Conservation (phyloP, 1,140 invertebrate genomes). For the Danaus melanippus region DNA sequence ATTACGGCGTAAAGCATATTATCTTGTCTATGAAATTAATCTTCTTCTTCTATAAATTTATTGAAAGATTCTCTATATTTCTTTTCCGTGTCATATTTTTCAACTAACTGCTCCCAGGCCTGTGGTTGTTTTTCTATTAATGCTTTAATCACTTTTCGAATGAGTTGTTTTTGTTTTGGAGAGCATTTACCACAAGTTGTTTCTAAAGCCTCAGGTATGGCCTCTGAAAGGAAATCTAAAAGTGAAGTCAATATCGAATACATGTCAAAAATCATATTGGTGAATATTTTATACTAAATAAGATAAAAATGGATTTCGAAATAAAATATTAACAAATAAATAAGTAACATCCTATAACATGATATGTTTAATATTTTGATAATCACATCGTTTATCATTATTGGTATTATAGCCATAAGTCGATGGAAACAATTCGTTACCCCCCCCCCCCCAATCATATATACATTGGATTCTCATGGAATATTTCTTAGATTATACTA, state of each 20-base stretch:
- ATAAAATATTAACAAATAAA: no score
- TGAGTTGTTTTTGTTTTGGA: constrained; percentile 73
- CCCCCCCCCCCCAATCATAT: no score
- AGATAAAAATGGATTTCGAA: no score
- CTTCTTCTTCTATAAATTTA: constrained; percentile 45
- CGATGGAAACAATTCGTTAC: no score
- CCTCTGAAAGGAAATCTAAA: constrained; percentile 61
- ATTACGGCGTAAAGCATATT: not conserved
- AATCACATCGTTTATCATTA: no score
- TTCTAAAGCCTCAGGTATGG: constrained; percentile 75
- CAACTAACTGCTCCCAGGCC: constrained; percentile 53
- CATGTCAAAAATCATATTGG: not conserved
- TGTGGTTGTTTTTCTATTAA: constrained; percentile 57
- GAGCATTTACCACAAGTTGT: constrained; percentile 75
- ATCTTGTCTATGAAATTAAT: constrained; percentile 22
- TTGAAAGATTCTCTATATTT: constrained; percentile 56
- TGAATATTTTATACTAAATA: no score
- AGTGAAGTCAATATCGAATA: not conserved
- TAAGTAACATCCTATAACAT: no score
- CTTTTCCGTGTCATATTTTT: constrained; percentile 64
- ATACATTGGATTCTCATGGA: no score
- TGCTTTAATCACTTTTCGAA: constrained; percentile 74
- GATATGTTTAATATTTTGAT: no score
- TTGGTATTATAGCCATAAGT: no score
- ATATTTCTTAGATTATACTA: no score